Base-by-base conservation (phyloP, 1,140 invertebrate species). In the Lucilia cuprina region DNA sequence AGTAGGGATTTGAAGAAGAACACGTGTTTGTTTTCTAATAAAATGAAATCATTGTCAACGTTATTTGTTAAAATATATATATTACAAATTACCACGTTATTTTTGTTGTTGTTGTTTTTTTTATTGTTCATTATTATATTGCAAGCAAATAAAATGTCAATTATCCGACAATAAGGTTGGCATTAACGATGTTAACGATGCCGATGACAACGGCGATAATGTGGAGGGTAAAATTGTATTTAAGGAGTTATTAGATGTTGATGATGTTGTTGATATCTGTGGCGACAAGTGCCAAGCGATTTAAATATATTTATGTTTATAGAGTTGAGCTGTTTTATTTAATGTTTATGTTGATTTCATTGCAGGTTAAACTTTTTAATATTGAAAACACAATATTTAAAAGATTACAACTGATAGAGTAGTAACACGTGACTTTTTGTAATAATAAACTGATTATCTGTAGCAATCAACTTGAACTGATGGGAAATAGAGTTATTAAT, bases 1-100 rank as follows among this genome's bases (percentile, higher is more conserved):
- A 25, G 65, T 70, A 70, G 65, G 65, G 65, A 21, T 25, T 55
- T 55, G 65, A 70, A n/a, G 3, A 78, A 5, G 77, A 80, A 80
- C 77, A 80, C 77, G 77, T 80, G 77, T 80, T 80, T 80, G 41
- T 21, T 80, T 80, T 80, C n/a, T 49, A 80, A 80, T 80, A 80
- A 30, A 30, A 8, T 41, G 41, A 75, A 78, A 78, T 41, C n/a
- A 21, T 78, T 19, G n/a, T 21, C 74, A 49, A 49, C 19, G 12
- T 19, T 80, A 80, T 80, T 78, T 47, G 35, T 78, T 47, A 41
- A 41, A 5, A 41, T 41, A 10, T 41, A 10, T 41, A 19, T 47
- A 47, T n/a, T n/a, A 49, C 41, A 80, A 50, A 80, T 80, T 47
- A n/a, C 41, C n/a, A n/a, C 30, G 25, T 30, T 30, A 30, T 30